These are phyloP conservation scores for Acrobeloides nanus DNA, from an alignment of 2,888 invertebrate species.

Conservation along the genomic window DNA sequence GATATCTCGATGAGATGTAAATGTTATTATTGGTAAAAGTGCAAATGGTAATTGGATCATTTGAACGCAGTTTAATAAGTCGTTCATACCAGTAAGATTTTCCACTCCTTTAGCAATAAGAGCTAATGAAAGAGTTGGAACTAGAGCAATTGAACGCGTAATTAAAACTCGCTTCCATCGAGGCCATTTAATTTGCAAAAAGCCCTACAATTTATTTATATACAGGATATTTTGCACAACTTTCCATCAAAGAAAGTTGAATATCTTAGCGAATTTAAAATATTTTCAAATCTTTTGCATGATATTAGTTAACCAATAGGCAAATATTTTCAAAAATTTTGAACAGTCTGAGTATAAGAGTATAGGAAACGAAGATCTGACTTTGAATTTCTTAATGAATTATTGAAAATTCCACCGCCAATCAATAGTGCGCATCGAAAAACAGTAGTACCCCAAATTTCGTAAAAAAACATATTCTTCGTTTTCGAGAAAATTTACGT, in stretches of 20 bases:
- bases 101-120: constrained; percentile 51
- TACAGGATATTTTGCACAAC: background rate
- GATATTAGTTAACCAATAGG: background rate
- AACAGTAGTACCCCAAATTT: too few species aligned
- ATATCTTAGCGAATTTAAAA: too few species aligned
- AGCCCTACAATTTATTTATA: constrained; percentile 60
- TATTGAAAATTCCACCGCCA: too few species aligned
- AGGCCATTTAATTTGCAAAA: constrained; percentile 74
- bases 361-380: too few species aligned
- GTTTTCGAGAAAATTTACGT: too few species aligned
- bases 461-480: too few species aligned
- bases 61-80: constrained; percentile 65
- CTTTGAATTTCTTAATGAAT: too few species aligned
- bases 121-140: constrained; percentile 59
- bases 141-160: constrained; percentile 75
- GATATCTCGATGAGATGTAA: constrained; percentile 69
- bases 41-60: constrained; percentile 76
- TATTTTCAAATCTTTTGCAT: too few species aligned
- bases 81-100: constrained; percentile 65
- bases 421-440: too few species aligned
- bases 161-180: constrained; percentile 78
- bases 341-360: too few species aligned
- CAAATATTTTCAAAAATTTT: background rate
- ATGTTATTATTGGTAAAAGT: constrained; percentile 74
- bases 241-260: too few species aligned